Evolutionary conservation across 2,888 invertebrate species (phyloP).

Genomic region (Lochmaea crataegi): DNA sequence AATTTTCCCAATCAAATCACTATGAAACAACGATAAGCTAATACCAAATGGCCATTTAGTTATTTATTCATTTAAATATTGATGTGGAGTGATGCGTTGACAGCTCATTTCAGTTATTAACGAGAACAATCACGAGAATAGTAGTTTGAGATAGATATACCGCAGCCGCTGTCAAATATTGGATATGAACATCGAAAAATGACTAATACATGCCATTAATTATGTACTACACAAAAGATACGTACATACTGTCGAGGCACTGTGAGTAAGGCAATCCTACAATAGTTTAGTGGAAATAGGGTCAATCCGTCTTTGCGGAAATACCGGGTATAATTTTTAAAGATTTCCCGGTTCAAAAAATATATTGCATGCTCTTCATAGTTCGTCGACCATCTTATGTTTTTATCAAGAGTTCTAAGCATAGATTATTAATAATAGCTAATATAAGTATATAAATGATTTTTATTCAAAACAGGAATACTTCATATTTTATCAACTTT

Average conservation of each 20-base stretch:
- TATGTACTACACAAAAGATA: slow-evolving; percentile 65
- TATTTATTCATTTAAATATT: background rate
- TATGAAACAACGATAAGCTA: background rate
- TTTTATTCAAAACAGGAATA: too few relatives aligned
- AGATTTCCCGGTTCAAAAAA: slow-evolving; percentile 37
- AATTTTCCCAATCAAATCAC: background rate
- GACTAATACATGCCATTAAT: slow-evolving; percentile 60
- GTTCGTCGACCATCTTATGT: slow-evolving; percentile 7
- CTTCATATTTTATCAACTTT: too few relatives aligned
- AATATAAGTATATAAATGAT: background rate
- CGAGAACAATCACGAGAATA: background rate
- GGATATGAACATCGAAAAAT: slow-evolving; percentile 54
- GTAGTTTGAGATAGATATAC: slow-evolving; percentile 51
- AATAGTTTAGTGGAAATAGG: slow-evolving; percentile 75
- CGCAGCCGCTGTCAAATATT: slow-evolving; percentile 56
- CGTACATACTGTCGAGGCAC: slow-evolving; percentile 74
- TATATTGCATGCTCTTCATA: slow-evolving; percentile 21
- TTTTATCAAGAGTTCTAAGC: background rate
- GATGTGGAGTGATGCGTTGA: background rate
- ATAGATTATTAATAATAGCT: background rate
- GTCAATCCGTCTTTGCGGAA: slow-evolving; percentile 57
- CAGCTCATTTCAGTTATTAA: background rate
- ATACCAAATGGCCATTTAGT: background rate
- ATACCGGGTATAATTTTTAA: slow-evolving; percentile 33
- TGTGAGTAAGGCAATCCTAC: slow-evolving; percentile 87